Base-by-base conservation (phyloP, 1,140 invertebrate genomes). In the Drosophila bocqueti region DNA sequence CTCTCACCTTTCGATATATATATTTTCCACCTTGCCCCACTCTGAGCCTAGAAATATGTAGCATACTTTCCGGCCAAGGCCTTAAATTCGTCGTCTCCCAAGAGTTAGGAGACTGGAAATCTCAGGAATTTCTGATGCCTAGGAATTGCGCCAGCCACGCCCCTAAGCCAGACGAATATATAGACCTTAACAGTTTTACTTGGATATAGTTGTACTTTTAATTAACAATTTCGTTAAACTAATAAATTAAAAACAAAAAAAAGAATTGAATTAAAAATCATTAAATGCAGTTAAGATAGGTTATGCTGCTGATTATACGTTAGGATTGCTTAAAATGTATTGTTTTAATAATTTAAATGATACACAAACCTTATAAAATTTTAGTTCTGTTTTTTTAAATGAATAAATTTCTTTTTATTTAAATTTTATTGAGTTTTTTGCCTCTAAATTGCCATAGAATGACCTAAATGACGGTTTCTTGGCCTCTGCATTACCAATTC, bases 41-140 rank as follows among this genome's bases (percentile, higher is more conserved):
- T 42, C 3, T 2, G 21, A 16, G 38, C 11, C 18, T 18, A 24
- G 42, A 77, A 77, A 77, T 77, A 31, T 61, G 43, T 55, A 45
- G 74, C 55, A 77, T 77, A 61, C 50, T 77, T 67, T 55, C 49
- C 15, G 31, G 43, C 43, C 38, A 52, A 38, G 72, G 13, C 42
- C 54, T 34, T 34, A 59, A 76, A 64, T 65, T 54, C 61, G 34
- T 59, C 61, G 42, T 66, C 55, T 76, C 45, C 61, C 54, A 38
- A 43, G 31, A 50, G 38, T 24, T 10, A 43, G 47, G 47, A 76
- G 13, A 40, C 54, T 11, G 21, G 49, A 29, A 29, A 60, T 73
- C 36, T 49, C 9, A 4, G 54, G 29, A 73, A 61, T 73, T 73
- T 59, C 36, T 3, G 16, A 24, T 45, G 45, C 24, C 18, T 13